Evolutionary conservation across 2,888 invertebrate species (phyloP), one percentile per base, ranked within the genome.

Genomic region (Tetramorium bicarinatum): DNA sequence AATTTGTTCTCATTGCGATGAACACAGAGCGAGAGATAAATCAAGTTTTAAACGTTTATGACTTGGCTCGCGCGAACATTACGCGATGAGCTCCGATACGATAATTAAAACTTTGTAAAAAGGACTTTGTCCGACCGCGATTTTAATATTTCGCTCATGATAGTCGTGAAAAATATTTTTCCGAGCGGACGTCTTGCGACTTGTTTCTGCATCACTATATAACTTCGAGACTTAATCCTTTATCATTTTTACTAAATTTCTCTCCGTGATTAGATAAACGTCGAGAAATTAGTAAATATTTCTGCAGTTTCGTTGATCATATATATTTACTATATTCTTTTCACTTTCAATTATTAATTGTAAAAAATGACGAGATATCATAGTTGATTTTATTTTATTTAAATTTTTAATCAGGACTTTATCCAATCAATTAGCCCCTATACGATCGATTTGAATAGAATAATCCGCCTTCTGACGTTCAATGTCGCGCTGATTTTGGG

Each of bases 1-100:
- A 80, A 80, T 80, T 80, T 71, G 71, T 69, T 80, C 79, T 71
- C 79, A 71, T 80, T 71, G 71, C 71, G 56, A 71, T 71, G 71
- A 59, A 59, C 71, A 47, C 71, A 21, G 59, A 49, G 47, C 71
- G 38, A 59, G 56, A 79, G 71, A 59, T 80, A 80, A 80, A 80
- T 80, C 79, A 80, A 71, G 49, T 80, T 80, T 80, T 71, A 80
- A 80, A 59, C 71, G 79, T 80, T 80, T 80, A 80, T 47, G 71
- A 80, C 47, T 80, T 25, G 44, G 59, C 54, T 71, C 79, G 79
- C 71, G 79, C 71, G 56, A 34, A 18, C 56, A 34, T 71, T 69
- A 56, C 71, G 47, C 59, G 59, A 71, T 61, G 71, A 34, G 47
- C 71, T 71, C 18, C 71, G 18, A 44, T 47, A 56, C 71, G 59